Conservation (phyloP, 2,797 vertebrate genomes). For the Phalloptychus januarius region DNA sequence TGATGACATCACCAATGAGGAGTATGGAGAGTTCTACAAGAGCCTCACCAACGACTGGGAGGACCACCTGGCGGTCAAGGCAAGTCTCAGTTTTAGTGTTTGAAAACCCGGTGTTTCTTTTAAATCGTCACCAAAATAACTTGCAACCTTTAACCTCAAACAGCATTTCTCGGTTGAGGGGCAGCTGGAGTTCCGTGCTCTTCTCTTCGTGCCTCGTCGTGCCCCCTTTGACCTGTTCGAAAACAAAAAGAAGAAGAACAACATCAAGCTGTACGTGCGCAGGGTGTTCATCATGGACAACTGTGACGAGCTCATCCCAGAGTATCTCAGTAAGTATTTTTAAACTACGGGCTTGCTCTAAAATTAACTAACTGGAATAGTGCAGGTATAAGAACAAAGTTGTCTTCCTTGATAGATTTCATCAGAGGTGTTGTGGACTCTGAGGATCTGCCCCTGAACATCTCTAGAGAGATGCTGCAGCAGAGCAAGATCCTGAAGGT, state of each 20-base stretch:
- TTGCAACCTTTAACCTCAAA: background rate
- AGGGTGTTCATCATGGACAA: constrained; percentile 99
- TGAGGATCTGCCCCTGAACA: constrained; percentile 93
- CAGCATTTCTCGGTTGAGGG: constrained; percentile 87
- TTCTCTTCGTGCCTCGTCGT: constrained; percentile 89
- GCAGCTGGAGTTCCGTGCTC: constrained; percentile 90
- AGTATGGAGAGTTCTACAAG: constrained; percentile 95
- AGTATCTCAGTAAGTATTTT: constrained; percentile 91
- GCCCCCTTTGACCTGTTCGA: constrained; percentile 93
- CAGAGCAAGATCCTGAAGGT: constrained; percentile 98
- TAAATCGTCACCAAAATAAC: background rate
- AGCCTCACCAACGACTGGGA: constrained; percentile 98
- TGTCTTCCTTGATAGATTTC: constrained; percentile 81
- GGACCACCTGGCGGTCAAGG: constrained; percentile 93
- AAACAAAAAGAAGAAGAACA: constrained; percentile 93
- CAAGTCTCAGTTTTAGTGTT: constrained; percentile 40
- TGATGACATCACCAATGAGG: constrained; percentile 92
- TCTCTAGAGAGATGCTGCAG: constrained; percentile 97
- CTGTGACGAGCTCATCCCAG: constrained; percentile 95
- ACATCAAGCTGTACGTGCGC: constrained; percentile 95
- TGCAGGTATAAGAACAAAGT: background rate
- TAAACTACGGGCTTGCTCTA: background rate
- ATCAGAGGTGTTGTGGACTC: constrained; percentile 95
- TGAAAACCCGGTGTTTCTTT: background rate
- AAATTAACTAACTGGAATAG: background rate